Evolutionary conservation across 2,797 vertebrate genomes (phyloP), one percentile per base, ranked within the genome.

Genomic region (Euthynnus affinis): DNA sequence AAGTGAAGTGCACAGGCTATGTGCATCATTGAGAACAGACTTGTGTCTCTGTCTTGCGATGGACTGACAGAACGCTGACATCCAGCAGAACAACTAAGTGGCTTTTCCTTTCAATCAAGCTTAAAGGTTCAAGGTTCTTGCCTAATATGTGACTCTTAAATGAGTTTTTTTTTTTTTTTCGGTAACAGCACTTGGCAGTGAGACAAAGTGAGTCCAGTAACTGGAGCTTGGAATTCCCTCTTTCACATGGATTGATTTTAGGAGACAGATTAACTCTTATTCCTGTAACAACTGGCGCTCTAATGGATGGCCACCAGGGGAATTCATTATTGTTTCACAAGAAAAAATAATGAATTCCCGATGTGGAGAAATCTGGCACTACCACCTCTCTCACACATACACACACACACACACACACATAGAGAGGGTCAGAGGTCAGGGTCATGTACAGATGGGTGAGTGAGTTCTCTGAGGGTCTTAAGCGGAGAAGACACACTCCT

Each of bases 271-370:
- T 73, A 27, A 15, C 48, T 34, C 48, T 42, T 42, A 23, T 82
- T 83, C 53, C 63, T 64, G 70, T 55, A 72, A 81, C 4, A 73
- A 56, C 6, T 71, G n/a, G n/a, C n/a, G n/a, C n/a, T n/a, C n/a
- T 61, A 29, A 58, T 27, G 12, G 53, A 7, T 4, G 27, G 27
- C 27, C 5, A 29, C 27, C 27, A 29, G 27, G 27, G 27, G 27
- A 29, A 29, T 29, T 29, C 27, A 3, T 29, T 29, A 29, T 29
- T 5, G 1, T 6, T 51, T 34, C 55, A 70, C 29, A 61, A 0
- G 69, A 20, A 75, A 75, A 82, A 1, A 44, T 0, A 59, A 62
- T 22, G 48, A 1, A 6, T 20, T 13, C 5, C 4, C 5, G 1
- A n/a, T 37, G 37, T 9, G 22, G 48, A 53, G n/a, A 72, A 69